phyloP scores from a whole-genome alignment of 2,888 invertebrate genomes.

The Acanthosoma haemorrhoidale region DNA sequence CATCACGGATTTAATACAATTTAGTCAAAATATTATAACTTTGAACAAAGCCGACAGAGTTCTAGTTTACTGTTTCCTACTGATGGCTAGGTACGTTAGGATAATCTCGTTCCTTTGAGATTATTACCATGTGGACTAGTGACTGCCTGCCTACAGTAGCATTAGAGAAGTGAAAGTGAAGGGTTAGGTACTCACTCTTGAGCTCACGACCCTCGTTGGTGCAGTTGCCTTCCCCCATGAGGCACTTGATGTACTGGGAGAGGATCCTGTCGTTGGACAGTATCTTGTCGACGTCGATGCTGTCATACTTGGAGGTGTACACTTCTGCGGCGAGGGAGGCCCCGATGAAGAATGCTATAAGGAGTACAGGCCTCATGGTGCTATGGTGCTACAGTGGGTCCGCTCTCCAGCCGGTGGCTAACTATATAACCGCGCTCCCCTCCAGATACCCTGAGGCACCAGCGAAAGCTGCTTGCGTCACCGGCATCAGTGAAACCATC shows the following conservation, averaged over 20 bases:
- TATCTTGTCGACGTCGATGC: constrained; percentile 55
- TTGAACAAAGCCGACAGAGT: too few relatives aligned
- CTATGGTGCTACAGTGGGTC: background rate
- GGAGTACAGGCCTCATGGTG: constrained; percentile 30
- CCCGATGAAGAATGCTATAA: constrained; percentile 27
- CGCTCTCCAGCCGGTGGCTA: background rate
- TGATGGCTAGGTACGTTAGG: too few relatives aligned
- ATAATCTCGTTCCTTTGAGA: too few relatives aligned
- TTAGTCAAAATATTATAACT: too few relatives aligned
- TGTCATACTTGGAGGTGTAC: constrained; percentile 53
- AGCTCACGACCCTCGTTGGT: constrained; percentile 57
- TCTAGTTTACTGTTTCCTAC: too few relatives aligned
- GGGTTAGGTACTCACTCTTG: constrained; percentile 57
- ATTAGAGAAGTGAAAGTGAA: too few relatives aligned
- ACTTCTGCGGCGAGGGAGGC: constrained; percentile 38
- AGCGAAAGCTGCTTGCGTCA: constrained; percentile 26
- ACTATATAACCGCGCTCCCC: constrained; percentile 18
- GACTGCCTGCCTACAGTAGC: too few relatives aligned
- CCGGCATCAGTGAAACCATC: constrained; percentile 19
- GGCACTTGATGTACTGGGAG: constrained; percentile 57
- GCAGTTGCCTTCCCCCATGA: constrained; percentile 57
- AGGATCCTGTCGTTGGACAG: constrained; percentile 54
- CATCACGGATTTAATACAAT: too few relatives aligned
- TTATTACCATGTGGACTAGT: too few relatives aligned
- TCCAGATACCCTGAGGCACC: background rate